A percentile compares a stretch with the other conserved stretches of the same genome.
Conservation (phyloP, 2,113 vertebrate genomes). For the Ctenomys sociabilis region DNA sequence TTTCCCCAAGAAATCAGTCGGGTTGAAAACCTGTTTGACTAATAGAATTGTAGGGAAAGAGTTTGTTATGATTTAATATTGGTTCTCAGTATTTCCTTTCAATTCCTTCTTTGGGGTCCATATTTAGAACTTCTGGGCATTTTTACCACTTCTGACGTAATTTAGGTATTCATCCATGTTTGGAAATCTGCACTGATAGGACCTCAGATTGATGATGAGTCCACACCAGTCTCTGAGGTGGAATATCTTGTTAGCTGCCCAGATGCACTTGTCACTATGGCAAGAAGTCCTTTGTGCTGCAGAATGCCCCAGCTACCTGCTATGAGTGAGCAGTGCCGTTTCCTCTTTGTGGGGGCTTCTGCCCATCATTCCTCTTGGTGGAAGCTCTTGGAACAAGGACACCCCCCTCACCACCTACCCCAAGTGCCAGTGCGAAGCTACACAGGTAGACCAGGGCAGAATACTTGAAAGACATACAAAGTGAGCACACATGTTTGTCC, state of each 20-base stretch:
- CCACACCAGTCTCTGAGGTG: neutral
- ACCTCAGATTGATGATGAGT: neutral
- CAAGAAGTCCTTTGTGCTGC: neutral
- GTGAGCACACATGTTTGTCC: neutral
- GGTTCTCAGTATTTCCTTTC: neutral
- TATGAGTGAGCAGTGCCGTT: neutral
- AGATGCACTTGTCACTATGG: neutral
- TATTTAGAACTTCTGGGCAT: neutral
- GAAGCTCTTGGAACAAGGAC: neutral
- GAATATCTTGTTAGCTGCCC: neutral
- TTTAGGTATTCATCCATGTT: neutral
- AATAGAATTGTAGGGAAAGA: neutral
- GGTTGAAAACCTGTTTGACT: neutral
- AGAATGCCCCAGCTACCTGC: too few species aligned
- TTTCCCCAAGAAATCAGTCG: neutral
- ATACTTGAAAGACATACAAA: neutral
- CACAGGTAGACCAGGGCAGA: neutral
- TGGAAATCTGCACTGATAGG: neutral
- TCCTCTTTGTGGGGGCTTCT: neutral
- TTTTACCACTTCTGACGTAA: neutral
- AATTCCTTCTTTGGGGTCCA: neutral
- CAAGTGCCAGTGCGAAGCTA: fast-evolving
- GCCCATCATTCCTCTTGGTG: neutral
- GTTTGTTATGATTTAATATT: neutral
- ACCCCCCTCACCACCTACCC: neutral